These are phyloP conservation scores for Psylliodes chrysocephalus DNA, from an alignment of 2,888 invertebrate species.

Conservation along the genomic window DNA sequence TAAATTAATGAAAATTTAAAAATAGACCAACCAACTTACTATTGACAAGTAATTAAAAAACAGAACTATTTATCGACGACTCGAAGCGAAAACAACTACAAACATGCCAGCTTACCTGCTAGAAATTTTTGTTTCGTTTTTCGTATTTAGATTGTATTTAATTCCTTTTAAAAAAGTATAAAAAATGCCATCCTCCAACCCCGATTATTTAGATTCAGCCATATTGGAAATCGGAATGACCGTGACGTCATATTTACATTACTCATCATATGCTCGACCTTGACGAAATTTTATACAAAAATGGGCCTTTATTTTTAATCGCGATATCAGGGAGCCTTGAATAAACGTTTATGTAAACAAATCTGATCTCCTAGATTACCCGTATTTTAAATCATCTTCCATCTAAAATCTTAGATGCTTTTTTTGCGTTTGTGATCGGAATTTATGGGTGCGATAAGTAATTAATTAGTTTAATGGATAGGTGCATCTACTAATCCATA, in stretches of 20 bases:
- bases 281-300: conserved; percentile 30
- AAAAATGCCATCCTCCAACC: conserved; percentile 42
- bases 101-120: conserved; percentile 32
- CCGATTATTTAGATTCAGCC: conserved; percentile 46
- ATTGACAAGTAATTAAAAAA: background rate
- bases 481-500: too few species aligned
- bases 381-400: background rate
- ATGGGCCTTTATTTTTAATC: conserved; percentile 22
- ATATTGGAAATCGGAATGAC: conserved; percentile 44
- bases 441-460: too few species aligned
- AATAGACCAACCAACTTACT: conserved; percentile 15
- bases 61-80: conserved; percentile 4
- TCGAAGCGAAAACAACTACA: background rate
- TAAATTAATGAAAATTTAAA: conserved; percentile 17
- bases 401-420: too few species aligned
- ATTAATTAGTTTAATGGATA: too few species aligned
- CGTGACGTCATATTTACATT: conserved; percentile 44
- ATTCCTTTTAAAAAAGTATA: conserved; percentile 47
- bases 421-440: too few species aligned
- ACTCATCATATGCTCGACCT: conserved; percentile 39
- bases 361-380: background rate
- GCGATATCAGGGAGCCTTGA: conserved; percentile 7
- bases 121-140: conserved; percentile 20
- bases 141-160: conserved; percentile 34
- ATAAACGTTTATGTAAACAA: background rate